A percentile compares a stretch with the other conserved stretches of the same genome.
Conservation (phyloP, 2,888 invertebrate species). For the Tanypteryx hageni region DNA sequence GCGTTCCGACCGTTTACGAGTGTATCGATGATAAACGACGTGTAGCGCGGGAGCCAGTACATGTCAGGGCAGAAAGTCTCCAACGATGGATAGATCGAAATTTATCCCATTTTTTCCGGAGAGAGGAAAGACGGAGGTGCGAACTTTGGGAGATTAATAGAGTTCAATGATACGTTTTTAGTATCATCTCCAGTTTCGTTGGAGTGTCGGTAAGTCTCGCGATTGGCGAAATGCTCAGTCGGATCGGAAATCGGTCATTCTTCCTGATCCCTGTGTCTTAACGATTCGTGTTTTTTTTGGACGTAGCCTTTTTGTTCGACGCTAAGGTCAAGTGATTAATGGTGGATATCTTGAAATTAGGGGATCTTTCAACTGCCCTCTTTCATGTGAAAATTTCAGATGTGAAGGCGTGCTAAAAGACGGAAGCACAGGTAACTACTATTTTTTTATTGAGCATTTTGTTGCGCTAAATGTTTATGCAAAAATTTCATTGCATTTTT, state of each 20-base stretch:
- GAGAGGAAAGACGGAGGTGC: not conserved
- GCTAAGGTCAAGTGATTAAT: too few species aligned
- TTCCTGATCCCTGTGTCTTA: not conserved
- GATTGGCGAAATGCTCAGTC: not conserved
- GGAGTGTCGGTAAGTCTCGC: not conserved
- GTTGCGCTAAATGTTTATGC: too few species aligned
- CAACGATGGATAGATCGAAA: not conserved
- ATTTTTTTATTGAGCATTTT: too few species aligned
- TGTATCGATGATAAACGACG: constrained; percentile 28
- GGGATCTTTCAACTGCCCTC: too few species aligned
- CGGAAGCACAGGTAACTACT: too few species aligned
- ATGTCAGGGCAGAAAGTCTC: constrained; percentile 9
- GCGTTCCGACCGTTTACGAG: not conserved
- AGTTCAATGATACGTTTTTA: constrained; percentile 17
- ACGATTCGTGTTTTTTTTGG: too few species aligned
- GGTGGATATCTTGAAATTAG: too few species aligned
- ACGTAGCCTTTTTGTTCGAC: too few species aligned
- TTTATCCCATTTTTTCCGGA: not conserved
- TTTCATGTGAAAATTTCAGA: too few species aligned
- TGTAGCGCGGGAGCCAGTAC: not conserved
- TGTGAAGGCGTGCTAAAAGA: too few species aligned
- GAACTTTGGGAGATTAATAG: constrained; percentile 25
- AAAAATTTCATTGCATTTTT: too few species aligned
- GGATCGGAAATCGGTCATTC: not conserved
- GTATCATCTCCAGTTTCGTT: not conserved